Evolutionary conservation across 2,888 invertebrate genomes (phyloP).

Genomic region (Cremastobaeus sp.): DNA sequence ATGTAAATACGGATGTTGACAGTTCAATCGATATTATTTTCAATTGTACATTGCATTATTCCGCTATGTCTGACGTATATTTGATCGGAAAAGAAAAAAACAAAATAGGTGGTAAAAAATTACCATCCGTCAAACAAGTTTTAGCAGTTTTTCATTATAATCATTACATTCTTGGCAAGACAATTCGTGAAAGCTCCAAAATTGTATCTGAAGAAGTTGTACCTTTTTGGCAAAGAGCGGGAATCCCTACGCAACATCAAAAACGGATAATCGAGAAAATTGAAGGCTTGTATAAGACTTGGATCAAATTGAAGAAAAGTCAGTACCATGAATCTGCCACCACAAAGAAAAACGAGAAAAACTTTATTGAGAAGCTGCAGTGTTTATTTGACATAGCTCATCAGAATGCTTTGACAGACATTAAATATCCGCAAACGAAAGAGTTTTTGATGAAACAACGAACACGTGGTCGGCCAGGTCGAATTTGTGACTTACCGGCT

Average conservation of each 20-base stretch:
- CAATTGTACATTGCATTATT: too few species aligned
- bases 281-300: not conserved
- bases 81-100: conserved; percentile 1
- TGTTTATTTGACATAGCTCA: conserved; percentile 10
- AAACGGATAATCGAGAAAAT: not conserved
- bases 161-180: not conserved
- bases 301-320: conserved; percentile 7
- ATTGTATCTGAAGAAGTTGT: not conserved
- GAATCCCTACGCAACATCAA: conserved; percentile 4
- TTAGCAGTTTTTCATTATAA: conserved; percentile 9
- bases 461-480: not conserved
- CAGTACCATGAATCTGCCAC: not conserved
- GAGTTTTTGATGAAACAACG: not conserved
- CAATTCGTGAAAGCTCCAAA: not conserved
- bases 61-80: conserved; percentile 2
- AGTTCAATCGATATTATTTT: too few species aligned
- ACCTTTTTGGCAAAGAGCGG: not conserved
- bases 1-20: too few species aligned
- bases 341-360: not conserved
- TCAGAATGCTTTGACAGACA: not conserved
- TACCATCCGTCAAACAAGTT: conserved; percentile 9
- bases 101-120: not conserved
- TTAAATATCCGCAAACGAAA: not conserved
- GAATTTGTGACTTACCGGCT: conserved; percentile 8
- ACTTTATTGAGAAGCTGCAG: not conserved